These are phyloP conservation scores for Euzophera pinguis DNA, from an alignment of 2,888 invertebrate species.

Conservation along the genomic window DNA sequence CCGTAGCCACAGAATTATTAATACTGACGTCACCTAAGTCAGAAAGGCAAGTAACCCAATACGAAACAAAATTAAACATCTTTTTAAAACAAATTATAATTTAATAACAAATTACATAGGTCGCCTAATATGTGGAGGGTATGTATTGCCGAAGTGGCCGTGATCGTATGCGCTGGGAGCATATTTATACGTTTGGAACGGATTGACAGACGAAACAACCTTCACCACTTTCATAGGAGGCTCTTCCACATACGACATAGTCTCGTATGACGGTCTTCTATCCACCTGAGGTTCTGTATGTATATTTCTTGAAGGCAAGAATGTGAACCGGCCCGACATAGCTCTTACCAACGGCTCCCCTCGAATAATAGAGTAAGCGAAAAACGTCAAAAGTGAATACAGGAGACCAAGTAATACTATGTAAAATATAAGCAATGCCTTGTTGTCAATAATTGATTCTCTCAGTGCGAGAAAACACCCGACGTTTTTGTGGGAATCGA, in stretches of 20 bases:
- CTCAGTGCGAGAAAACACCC: constrained; percentile 56
- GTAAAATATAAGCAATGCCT: constrained; percentile 47
- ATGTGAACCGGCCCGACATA: constrained; percentile 32
- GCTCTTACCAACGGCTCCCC: constrained; percentile 50
- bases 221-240: constrained; percentile 56
- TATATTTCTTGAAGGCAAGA: constrained; percentile 25
- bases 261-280: constrained; percentile 14
- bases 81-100: neutral
- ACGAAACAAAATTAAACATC: neutral
- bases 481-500: constrained; percentile 35
- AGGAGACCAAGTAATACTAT: constrained; percentile 33
- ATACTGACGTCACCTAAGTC: too few relatives aligned
- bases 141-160: constrained; percentile 19
- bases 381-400: constrained; percentile 46
- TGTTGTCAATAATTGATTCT: constrained; percentile 41
- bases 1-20: too few relatives aligned
- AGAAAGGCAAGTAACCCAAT: too few relatives aligned
- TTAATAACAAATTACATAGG: constrained; percentile 13
- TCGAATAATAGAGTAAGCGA: constrained; percentile 55
- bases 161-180: constrained; percentile 36
- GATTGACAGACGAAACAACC: constrained; percentile 59
- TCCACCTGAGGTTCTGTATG: constrained; percentile 34
- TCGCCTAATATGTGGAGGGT: constrained; percentile 23
- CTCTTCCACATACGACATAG: constrained; percentile 53
- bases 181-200: constrained; percentile 53